phyloP scores from a whole-genome alignment of 2,113 vertebrate species.

The Nicator chloris region DNA sequence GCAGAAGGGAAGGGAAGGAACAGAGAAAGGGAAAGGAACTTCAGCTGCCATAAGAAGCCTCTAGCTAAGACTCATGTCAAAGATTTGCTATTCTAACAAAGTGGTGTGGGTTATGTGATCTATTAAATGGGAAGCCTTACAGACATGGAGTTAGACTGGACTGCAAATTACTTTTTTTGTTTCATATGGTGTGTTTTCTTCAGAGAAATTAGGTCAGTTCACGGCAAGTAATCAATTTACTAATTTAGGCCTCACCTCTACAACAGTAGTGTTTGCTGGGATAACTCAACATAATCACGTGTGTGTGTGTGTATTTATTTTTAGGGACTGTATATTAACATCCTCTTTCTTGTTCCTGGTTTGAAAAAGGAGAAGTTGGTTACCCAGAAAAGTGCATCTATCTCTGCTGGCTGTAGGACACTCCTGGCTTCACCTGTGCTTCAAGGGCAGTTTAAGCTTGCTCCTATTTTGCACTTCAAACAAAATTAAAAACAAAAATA shows the following conservation, averaged over 20 bases:
- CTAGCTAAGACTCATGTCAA: neutral
- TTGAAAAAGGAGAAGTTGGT: neutral
- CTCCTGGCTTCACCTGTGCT: neutral
- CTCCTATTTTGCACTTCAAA: neutral
- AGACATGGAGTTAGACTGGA: neutral
- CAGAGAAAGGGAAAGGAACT: fast-evolving
- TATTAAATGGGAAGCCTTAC: neutral
- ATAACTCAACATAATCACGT: neutral
- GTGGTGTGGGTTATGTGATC: neutral
- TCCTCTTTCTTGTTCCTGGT: neutral
- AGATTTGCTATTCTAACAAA: neutral
- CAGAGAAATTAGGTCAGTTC: neutral
- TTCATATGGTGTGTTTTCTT: neutral
- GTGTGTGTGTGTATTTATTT: neutral
- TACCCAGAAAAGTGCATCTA: neutral
- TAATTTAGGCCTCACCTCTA: neutral
- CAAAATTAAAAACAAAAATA: neutral
- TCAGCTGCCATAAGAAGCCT: neutral
- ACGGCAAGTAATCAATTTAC: neutral
- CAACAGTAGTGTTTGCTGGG: neutral
- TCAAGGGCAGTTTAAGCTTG: neutral
- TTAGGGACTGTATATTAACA: neutral
- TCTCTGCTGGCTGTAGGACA: neutral
- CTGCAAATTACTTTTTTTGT: neutral
- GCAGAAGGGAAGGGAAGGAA: neutral